Conservation (phyloP, 1,140 invertebrate genomes). For the Camponotus floridanus region DNA sequence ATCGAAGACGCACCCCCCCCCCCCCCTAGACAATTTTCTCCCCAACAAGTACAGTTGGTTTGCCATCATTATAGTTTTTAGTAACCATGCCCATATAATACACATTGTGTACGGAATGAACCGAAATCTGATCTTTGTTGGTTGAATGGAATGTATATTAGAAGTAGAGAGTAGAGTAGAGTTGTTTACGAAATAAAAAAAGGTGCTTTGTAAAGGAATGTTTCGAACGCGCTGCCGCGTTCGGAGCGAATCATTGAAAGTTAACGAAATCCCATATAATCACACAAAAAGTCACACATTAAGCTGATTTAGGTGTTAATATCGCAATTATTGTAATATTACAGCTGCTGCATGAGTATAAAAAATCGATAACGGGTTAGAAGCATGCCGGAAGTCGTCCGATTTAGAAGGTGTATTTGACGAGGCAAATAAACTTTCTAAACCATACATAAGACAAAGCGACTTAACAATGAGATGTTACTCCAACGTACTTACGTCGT, state of each 20-base stretch:
- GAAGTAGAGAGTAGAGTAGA: constrained; percentile 45
- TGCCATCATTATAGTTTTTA: background rate
- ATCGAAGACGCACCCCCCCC: background rate
- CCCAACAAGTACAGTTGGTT: background rate
- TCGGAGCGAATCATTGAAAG: background rate
- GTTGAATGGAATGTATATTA: constrained; percentile 49
- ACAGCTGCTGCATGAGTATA: constrained; percentile 63
- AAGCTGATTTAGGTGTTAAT: constrained; percentile 53
- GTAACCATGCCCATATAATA: background rate
- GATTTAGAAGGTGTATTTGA: constrained; percentile 62
- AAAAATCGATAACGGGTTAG: constrained; percentile 61
- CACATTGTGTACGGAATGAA: constrained; percentile 17
- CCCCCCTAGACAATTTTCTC: background rate
- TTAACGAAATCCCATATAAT: background rate
- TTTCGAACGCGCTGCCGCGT: background rate
- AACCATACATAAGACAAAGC: constrained; percentile 46
- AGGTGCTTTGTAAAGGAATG: constrained; percentile 39
- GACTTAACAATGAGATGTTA: constrained; percentile 49
- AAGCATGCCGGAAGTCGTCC: constrained; percentile 56
- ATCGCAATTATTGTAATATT: constrained; percentile 60
- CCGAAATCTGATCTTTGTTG: constrained; percentile 37
- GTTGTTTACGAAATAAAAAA: constrained; percentile 5
- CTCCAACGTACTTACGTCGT: constrained; percentile 49
- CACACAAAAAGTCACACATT: constrained; percentile 10
- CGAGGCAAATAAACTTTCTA: constrained; percentile 56